Evolutionary conservation across 1,140 invertebrate species (phyloP).

Genomic region (Diachasma alloeum): DNA sequence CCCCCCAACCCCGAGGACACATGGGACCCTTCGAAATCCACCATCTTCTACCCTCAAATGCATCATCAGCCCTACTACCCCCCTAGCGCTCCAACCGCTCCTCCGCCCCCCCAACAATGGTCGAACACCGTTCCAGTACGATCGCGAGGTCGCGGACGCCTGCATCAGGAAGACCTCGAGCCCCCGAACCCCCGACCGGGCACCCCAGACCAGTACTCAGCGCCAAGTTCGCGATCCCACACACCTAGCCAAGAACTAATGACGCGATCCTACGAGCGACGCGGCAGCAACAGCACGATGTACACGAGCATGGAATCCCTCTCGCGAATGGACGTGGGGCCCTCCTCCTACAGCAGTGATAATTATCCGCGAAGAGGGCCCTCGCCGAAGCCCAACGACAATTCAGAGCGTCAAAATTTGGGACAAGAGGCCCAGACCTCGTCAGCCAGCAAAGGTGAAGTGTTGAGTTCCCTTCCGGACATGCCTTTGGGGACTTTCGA

Average conservation of each 20-base stretch:
- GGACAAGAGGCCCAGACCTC: conserved; percentile 36
- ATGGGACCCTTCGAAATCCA: neutral
- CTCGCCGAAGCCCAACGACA: neutral
- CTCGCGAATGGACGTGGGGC: conserved; percentile 38
- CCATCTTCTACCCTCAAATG: conserved; percentile 6
- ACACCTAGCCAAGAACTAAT: conserved; percentile 64
- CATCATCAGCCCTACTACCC: conserved; percentile 47
- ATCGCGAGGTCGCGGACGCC: conserved; percentile 64
- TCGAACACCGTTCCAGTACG: conserved; percentile 65
- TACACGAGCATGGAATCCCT: conserved; percentile 61
- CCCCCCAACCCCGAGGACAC: neutral
- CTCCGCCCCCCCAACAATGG: conserved; percentile 54
- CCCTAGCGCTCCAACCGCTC: conserved; percentile 50
- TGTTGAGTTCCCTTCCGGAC: conserved; percentile 41
- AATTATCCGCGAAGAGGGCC: conserved; percentile 27
- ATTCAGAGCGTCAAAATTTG: conserved; percentile 31
- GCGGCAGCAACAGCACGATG: conserved; percentile 62
- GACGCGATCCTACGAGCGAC: conserved; percentile 57
- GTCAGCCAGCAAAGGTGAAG: conserved; percentile 40
- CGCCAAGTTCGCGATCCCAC: conserved; percentile 62
- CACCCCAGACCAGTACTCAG: conserved; percentile 66
- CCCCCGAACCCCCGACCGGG: conserved; percentile 56
- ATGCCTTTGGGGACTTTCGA: conserved; percentile 51
- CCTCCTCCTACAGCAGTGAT: conserved; percentile 19
- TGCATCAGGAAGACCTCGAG: conserved; percentile 60